Conservation (phyloP, 1,140 invertebrate genomes). For the Teleogryllus occipitalis region DNA sequence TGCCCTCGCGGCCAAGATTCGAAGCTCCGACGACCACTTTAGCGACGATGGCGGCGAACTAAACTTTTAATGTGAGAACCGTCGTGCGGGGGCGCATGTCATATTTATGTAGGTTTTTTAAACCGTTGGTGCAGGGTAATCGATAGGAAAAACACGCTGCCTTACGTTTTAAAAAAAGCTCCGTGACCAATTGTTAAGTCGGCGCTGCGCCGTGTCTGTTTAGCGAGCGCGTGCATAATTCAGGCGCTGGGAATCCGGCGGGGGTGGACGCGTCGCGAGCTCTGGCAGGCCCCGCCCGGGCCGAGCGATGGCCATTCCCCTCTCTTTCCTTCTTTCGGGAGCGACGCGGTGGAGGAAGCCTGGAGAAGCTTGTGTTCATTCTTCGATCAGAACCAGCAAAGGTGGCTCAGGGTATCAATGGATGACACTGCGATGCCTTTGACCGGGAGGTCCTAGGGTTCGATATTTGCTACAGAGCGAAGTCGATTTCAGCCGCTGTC, state of each 20-base stretch:
- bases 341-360: too few relatives aligned
- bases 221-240: neutral
- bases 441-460: too few relatives aligned
- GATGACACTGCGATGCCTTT: too few relatives aligned
- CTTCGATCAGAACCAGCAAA: too few relatives aligned
- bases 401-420: too few relatives aligned
- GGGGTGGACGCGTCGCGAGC: neutral
- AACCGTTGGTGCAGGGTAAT: neutral
- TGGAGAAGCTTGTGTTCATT: too few relatives aligned
- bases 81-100: neutral
- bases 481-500: too few relatives aligned
- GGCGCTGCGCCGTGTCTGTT: neutral
- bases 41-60: neutral
- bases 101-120: neutral
- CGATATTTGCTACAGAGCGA: too few relatives aligned
- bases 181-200: neutral
- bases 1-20: too few relatives aligned
- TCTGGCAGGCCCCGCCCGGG: too few relatives aligned
- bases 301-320: neutral
- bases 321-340: neutral
- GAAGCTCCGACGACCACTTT: too few relatives aligned
- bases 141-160: neutral
- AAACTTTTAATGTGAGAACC: neutral
- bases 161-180: neutral
- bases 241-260: neutral